Evolutionary conservation across 2,113 vertebrate species (phyloP), one percentile per base, ranked within the genome.

Genomic region (Anthoscopus minutus): DNA sequence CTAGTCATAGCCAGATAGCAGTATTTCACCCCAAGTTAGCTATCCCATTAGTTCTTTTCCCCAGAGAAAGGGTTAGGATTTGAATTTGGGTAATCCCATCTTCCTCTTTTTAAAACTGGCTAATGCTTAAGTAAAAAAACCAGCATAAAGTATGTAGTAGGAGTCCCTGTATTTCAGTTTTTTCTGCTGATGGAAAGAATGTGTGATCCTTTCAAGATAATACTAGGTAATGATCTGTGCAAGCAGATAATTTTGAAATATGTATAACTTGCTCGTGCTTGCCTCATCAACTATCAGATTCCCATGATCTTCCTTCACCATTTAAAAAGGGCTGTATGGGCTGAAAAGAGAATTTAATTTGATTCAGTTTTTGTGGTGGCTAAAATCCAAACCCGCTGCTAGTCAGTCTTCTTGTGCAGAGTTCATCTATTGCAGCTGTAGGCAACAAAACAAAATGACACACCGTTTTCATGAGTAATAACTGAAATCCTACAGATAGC

Each of bases 141-240:
- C 33, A 69, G 25, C 45, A 27, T 48, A 3, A 74, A 78, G 6
- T 47, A 18, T 6, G 5, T 74, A 28, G 16, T 70, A 33, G 31
- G 40, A 88, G 24, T 16, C 7, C 4, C 14, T 0, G 0, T 44
- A 4, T 23, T 8, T 28, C 31, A 4, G 0, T 47, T 70, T 37
- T 58, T 40, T 78, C 22, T 88, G 30, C 72, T 69, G 24, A 24
- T 76, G 9, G 37, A 53, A 86, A 84, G 71, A 82, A 60, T 47
- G 23, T 23, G 37, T 51, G 64, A 69, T 91, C 50, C 24, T 86
- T 86, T 91, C 71, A 86, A 25, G 57, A 33, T 44, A 69, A 64
- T 65, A 13, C 2, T 18, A 61, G 50, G 21, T 38, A 56, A 89
- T 65, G 45, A 81, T 65, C 78, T 78, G 37, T 48, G 40, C n/a